Evolutionary conservation across 2,113 vertebrate species (phyloP).

Genomic region (Natator depressus): DNA sequence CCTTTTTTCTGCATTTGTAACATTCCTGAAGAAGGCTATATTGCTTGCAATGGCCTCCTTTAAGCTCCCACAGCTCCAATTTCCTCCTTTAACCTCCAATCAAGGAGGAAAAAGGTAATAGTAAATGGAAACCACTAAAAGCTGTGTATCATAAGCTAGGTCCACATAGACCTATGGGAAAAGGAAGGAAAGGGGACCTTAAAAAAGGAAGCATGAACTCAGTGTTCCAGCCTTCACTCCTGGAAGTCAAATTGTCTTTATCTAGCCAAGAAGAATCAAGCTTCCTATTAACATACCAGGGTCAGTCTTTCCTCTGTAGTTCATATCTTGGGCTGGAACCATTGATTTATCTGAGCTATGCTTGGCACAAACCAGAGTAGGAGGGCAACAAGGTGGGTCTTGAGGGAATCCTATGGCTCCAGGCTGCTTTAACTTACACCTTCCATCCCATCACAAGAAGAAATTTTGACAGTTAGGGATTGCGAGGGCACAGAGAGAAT

Average conservation of each 20-base stretch:
- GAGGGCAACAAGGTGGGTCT: background rate
- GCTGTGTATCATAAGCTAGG: rapidly evolving
- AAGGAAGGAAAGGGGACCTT: background rate
- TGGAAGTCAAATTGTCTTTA: background rate
- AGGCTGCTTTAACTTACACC: background rate
- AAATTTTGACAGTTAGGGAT: background rate
- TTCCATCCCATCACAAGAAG: background rate
- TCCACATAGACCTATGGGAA: background rate
- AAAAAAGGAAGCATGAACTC: background rate
- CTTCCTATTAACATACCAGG: background rate
- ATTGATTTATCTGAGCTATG: background rate
- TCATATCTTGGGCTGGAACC: background rate
- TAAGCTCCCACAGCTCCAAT: background rate
- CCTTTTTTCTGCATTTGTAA: background rate
- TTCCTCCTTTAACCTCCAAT: background rate
- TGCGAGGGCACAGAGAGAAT: background rate
- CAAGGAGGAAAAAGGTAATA: background rate
- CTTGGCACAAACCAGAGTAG: background rate
- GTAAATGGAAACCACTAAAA: background rate
- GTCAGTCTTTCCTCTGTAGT: background rate
- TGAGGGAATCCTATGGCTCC: background rate
- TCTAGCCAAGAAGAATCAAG: background rate
- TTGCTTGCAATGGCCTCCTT: background rate
- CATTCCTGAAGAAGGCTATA: background rate
- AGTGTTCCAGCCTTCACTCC: rapidly evolving